These are phyloP conservation scores for Trachelus troglodyta DNA, from an alignment of 2,888 invertebrate species.

Conservation along the genomic window DNA sequence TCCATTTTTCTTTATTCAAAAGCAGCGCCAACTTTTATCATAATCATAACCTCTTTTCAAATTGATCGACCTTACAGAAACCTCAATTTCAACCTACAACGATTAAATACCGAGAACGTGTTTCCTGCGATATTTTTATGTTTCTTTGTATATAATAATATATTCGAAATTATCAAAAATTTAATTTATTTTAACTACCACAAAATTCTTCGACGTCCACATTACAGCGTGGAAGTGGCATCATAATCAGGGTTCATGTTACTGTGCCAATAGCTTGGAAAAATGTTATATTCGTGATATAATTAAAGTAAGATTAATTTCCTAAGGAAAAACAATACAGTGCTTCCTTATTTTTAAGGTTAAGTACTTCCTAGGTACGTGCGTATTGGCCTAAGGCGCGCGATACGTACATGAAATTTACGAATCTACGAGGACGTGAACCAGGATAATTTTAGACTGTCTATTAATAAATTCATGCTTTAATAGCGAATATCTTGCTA, in stretches of 20 bases:
- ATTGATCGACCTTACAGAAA: background rate
- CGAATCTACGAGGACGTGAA: background rate
- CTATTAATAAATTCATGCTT: background rate
- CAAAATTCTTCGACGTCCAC: background rate
- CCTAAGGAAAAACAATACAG: background rate
- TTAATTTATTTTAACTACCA: background rate
- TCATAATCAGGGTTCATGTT: slow-evolving; percentile 28
- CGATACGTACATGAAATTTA: background rate
- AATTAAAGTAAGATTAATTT: background rate
- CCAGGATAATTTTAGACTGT: background rate
- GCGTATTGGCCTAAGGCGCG: background rate
- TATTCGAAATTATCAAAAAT: background rate
- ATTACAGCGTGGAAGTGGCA: slow-evolving; percentile 24
- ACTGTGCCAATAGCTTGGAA: slow-evolving; percentile 36
- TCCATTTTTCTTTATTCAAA: background rate
- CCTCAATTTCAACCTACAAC: background rate
- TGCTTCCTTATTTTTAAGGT: slow-evolving; percentile 1
- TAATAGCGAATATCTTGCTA: background rate
- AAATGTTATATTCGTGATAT: slow-evolving; percentile 19
- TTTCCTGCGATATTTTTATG: background rate
- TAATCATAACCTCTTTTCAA: background rate
- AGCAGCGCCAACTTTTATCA: background rate
- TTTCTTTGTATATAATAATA: background rate
- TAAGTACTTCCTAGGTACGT: background rate
- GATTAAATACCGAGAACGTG: background rate